Percentiles rank a stretch among this genome's conserved stretches.
These are phyloP conservation scores for Atrichornis clamosus DNA, from an alignment of 2,113 vertebrate species.

Conservation along the genomic window DNA sequence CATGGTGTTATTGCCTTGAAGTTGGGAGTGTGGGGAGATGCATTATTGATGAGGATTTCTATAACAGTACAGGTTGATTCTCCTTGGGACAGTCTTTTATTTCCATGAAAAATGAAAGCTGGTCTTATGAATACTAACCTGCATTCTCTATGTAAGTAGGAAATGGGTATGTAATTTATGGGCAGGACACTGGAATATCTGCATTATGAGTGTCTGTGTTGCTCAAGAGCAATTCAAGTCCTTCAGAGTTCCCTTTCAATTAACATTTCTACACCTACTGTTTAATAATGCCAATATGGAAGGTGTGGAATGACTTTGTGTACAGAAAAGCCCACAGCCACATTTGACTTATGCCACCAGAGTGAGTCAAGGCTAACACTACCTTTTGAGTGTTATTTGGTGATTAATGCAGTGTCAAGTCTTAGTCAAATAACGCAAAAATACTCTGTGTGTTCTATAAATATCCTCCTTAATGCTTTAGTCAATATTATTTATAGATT, in stretches of 20 bases:
- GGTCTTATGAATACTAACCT: neutral
- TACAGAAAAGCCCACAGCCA: neutral
- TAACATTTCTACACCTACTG: neutral
- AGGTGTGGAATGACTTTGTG: neutral
- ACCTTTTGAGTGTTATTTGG: neutral
- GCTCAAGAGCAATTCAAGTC: neutral
- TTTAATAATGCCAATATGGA: neutral
- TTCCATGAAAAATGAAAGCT: conserved; percentile 5
- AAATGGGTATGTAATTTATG: neutral
- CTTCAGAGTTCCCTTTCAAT: neutral
- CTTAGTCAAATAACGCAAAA: neutral
- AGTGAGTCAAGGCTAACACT: neutral
- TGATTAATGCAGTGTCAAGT: neutral
- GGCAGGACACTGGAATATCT: neutral
- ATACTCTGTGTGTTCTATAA: neutral
- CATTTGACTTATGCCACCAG: neutral
- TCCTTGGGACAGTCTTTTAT: neutral
- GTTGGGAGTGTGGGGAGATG: neutral
- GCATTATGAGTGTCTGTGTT: neutral
- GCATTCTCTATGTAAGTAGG: neutral
- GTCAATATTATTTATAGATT: neutral
- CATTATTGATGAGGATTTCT: conserved; percentile 16
- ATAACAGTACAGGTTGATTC: neutral
- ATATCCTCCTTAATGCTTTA: neutral
- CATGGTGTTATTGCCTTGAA: neutral